Evolutionary conservation across 2,113 vertebrate genomes (phyloP).

Genomic region (Craseonycteris thonglongyai): DNA sequence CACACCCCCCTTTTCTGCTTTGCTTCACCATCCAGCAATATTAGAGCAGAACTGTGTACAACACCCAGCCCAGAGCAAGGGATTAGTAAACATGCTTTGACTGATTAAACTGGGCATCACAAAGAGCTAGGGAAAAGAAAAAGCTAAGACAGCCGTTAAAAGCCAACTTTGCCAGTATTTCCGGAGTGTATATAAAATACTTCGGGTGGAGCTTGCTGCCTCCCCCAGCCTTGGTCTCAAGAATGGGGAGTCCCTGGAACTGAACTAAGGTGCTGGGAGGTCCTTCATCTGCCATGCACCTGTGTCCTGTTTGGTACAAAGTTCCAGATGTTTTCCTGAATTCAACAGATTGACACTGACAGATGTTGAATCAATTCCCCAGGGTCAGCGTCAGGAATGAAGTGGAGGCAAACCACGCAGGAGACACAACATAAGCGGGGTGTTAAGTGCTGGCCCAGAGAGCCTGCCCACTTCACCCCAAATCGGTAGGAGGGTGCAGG

Average conservation of each 20-base stretch:
- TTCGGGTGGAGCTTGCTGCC: neutral
- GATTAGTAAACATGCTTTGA: neutral
- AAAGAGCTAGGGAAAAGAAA: neutral
- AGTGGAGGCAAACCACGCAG: neutral
- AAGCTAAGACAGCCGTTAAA: neutral
- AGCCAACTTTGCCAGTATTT: neutral
- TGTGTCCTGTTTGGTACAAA: neutral
- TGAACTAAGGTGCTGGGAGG: neutral
- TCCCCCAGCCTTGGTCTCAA: neutral
- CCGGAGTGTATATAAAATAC: neutral
- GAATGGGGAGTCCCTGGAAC: neutral
- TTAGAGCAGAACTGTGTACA: neutral
- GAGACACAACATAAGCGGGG: neutral
- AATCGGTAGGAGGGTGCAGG: neutral
- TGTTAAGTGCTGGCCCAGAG: neutral
- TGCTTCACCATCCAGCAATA: neutral
- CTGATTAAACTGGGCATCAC: neutral
- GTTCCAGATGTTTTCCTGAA: neutral
- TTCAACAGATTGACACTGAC: neutral
- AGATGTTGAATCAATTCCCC: neutral
- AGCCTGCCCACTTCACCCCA: neutral
- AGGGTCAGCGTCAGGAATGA: neutral
- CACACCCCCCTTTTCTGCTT: neutral
- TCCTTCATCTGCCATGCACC: fast-evolving
- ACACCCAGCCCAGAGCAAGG: neutral